Evolutionary conservation across 2,797 vertebrate genomes (phyloP).

Genomic region (Okamejei kenojei): DNA sequence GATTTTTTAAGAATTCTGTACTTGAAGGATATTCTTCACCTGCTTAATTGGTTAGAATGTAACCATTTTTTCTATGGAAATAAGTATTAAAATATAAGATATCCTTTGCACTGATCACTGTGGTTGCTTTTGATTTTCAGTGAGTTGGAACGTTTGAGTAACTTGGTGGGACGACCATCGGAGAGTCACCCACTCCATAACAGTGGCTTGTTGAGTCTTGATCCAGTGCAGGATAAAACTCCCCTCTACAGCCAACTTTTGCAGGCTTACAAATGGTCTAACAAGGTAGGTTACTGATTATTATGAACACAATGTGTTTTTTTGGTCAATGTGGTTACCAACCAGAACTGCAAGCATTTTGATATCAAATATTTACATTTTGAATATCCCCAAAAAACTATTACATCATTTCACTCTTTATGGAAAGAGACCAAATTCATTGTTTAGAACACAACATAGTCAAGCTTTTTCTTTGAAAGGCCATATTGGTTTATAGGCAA

Average conservation of each 20-base stretch:
- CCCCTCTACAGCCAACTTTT: conserved; percentile 92
- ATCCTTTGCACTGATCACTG: background rate
- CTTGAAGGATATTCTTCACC: background rate
- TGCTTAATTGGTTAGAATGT: background rate
- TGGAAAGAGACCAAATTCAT: background rate
- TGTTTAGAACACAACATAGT: background rate
- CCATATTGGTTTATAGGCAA: background rate
- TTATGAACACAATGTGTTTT: background rate
- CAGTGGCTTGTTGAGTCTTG: conserved; percentile 72
- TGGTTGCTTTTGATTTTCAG: conserved; percentile 48
- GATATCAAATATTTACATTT: background rate
- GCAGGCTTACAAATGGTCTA: conserved; percentile 97
- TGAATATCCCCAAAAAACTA: background rate
- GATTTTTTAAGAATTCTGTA: background rate
- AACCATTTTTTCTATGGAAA: background rate
- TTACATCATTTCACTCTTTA: background rate
- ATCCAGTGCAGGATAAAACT: conserved; percentile 85
- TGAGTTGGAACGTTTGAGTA: conserved; percentile 79
- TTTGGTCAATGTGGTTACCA: background rate
- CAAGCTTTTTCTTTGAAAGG: background rate
- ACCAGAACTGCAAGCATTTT: background rate
- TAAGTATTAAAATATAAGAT: background rate
- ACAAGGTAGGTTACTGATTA: conserved; percentile 68
- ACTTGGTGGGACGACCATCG: conserved; percentile 79
- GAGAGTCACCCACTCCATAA: conserved; percentile 80